Percentiles rank a stretch among this genome's conserved stretches.
Conservation (phyloP, 1,140 invertebrate species). For the Drosophila burlai region DNA sequence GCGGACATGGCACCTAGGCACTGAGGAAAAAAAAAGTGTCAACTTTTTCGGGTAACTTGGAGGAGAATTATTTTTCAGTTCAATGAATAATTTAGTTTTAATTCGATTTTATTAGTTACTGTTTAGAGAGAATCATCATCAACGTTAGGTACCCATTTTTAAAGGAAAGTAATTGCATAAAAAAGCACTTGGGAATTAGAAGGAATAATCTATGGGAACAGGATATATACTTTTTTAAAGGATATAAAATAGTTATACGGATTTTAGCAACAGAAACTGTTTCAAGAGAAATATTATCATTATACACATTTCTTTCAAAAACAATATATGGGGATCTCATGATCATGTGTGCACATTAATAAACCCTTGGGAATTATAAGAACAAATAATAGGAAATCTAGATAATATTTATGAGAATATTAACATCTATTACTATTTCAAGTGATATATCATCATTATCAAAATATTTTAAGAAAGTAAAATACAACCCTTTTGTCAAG, state of each 20-base stretch:
- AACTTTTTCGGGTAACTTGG: background rate
- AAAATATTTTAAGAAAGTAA: too few relatives aligned
- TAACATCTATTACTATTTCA: too few relatives aligned
- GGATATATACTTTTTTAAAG: background rate
- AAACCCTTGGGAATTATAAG: too few relatives aligned
- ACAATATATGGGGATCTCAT: too few relatives aligned
- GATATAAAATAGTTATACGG: background rate
- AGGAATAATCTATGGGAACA: background rate
- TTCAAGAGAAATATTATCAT: too few relatives aligned
- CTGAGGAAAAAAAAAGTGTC: background rate
- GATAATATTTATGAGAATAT: too few relatives aligned
- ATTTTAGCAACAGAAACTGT: too few relatives aligned
- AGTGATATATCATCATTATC: background rate
- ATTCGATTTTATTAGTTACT: background rate
- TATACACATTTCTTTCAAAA: too few relatives aligned
- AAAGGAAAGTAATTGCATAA: background rate
- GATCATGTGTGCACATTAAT: too few relatives aligned
- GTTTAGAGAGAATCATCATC: background rate
- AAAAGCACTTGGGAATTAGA: background rate
- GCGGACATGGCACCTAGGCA: conserved; percentile 3
- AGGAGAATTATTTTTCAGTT: background rate
- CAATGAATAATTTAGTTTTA: too few relatives aligned
- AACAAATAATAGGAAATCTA: too few relatives aligned
- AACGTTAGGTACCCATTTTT: background rate
- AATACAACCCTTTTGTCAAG: too few relatives aligned